phyloP scores from a whole-genome alignment of 2,888 invertebrate genomes.

The Nymphalis c-album region DNA sequence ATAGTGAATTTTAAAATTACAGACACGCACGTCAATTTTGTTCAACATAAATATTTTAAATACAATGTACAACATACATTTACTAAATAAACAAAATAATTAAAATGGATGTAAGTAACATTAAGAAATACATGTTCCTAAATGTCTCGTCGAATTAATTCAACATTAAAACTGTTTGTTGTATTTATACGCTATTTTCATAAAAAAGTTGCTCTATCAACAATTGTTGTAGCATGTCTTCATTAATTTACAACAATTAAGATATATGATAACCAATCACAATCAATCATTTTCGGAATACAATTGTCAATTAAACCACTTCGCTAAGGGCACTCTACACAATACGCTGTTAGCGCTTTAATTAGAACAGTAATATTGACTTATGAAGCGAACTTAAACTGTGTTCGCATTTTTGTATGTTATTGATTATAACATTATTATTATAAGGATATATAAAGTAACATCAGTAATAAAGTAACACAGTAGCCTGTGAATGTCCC shows the following conservation, averaged over 20 bases:
- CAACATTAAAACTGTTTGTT: slow-evolving; percentile 1
- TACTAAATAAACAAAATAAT: background rate
- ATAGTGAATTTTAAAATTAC: too few species aligned
- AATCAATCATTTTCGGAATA: slow-evolving; percentile 32
- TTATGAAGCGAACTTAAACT: background rate
- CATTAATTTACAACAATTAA: slow-evolving; percentile 33
- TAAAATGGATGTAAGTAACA: background rate
- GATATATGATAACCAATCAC: slow-evolving; percentile 25
- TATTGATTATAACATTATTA: slow-evolving; percentile 4
- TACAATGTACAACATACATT: background rate
- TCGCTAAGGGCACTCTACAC: slow-evolving; percentile 23
- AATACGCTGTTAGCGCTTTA: slow-evolving; percentile 20
- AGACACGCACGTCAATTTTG: too few species aligned
- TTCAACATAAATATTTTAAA: too few species aligned
- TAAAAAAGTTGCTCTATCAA: slow-evolving; percentile 23
- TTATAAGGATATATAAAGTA: too few species aligned
- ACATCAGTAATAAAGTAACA: too few species aligned
- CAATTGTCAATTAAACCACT: slow-evolving; percentile 35
- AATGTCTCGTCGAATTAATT: background rate
- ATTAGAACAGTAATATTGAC: slow-evolving; percentile 5
- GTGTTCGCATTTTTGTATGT: background rate
- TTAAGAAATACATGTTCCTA: background rate
- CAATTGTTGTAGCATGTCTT: slow-evolving; percentile 20
- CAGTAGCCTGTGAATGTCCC: too few species aligned
- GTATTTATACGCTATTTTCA: slow-evolving; percentile 16